These are phyloP conservation scores for Thereva unica DNA, from an alignment of 2,888 invertebrate genomes.

Conservation along the genomic window DNA sequence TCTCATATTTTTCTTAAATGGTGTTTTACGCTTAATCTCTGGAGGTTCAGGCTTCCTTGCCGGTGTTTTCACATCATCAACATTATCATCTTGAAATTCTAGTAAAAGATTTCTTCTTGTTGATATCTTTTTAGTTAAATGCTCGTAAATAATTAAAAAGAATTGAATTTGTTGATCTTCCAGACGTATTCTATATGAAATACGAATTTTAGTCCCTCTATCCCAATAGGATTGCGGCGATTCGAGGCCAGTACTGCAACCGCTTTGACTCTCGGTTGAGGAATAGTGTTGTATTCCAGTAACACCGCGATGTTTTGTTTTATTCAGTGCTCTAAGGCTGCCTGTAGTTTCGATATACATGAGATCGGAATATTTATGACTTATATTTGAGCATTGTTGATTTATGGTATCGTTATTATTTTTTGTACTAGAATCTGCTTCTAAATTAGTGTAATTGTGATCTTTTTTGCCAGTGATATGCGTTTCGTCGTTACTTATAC, in stretches of 20 bases:
- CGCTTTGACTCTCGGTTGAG: not conserved
- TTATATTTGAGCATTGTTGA: no score
- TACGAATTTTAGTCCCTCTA: constrained; percentile 47
- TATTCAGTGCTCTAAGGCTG: constrained; percentile 24
- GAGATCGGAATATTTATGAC: not conserved
- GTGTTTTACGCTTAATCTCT: constrained; percentile 21
- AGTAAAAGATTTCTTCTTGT: constrained; percentile 48
- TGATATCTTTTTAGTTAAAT: constrained; percentile 40
- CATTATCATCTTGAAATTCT: constrained; percentile 44
- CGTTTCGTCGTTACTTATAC: no score
- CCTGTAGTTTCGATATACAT: constrained; percentile 42
- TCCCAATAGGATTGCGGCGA: constrained; percentile 40
- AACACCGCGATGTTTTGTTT: constrained; percentile 37
- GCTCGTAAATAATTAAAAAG: constrained; percentile 50
- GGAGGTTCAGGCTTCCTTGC: constrained; percentile 10
- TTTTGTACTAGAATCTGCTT: no score
- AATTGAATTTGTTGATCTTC: constrained; percentile 49
- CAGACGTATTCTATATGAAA: constrained; percentile 48
- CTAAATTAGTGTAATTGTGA: not conserved
- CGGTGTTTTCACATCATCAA: constrained; percentile 1
- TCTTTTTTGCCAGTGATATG: not conserved
- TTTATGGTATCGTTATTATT: no score
- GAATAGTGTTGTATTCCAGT: not conserved
- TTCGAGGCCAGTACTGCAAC: not conserved
- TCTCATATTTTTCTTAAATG: constrained; percentile 32